A percentile compares a stretch with the other conserved stretches of the same genome.
These are phyloP conservation scores for Micromys minutus DNA, from an alignment of 2,113 vertebrate genomes.

Conservation along the genomic window DNA sequence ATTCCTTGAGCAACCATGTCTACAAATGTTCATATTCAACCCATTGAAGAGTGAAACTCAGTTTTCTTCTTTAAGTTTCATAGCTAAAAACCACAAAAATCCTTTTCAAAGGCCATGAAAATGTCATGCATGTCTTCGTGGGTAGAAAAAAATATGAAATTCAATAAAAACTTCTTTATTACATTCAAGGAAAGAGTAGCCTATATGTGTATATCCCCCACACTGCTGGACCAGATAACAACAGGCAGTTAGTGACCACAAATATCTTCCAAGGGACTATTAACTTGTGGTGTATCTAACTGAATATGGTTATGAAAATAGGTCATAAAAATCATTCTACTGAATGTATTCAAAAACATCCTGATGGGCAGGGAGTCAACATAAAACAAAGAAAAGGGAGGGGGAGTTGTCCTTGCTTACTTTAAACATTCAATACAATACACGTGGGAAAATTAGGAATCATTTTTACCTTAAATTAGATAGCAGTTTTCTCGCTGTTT, in stretches of 20 bases:
- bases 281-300: neutral
- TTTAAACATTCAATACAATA: slow-evolving; percentile 30
- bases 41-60: neutral
- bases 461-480: slow-evolving; percentile 74
- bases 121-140: neutral
- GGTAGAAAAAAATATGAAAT: neutral
- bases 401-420: neutral
- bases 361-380: neutral
- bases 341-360: neutral
- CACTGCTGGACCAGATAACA: neutral
- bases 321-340: neutral
- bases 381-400: neutral
- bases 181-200: neutral
- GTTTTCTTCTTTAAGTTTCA: neutral
- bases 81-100: slow-evolving; percentile 27
- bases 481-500: slow-evolving; percentile 66
- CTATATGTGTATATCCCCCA: neutral
- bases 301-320: neutral
- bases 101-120: slow-evolving; percentile 16
- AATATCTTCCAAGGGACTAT: neutral
- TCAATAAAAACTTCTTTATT: neutral
- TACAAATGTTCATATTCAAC: neutral
- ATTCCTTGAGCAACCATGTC: neutral
- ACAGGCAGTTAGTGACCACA: neutral
- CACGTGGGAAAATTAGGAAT: slow-evolving; percentile 2